A percentile compares a stretch with the other conserved stretches of the same genome.
Evolutionary conservation across 2,113 vertebrate species (phyloP).

Genomic region (Saiga tatarica): DNA sequence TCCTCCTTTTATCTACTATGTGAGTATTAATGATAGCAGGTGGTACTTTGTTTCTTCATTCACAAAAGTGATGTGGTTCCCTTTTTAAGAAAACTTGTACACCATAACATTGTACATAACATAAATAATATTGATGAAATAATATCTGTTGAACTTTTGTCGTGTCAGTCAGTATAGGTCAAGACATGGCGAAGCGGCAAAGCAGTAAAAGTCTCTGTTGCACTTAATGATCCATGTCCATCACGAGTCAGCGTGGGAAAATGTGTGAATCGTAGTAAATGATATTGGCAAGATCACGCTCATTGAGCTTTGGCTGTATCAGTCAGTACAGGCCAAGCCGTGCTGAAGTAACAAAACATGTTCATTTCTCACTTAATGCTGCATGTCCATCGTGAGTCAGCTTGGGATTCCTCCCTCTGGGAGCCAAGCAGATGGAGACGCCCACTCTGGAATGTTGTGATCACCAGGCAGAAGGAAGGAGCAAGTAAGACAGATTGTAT

Average conservation of each 20-base stretch:
- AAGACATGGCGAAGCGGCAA: background rate
- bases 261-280: background rate
- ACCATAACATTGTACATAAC: too few relatives aligned
- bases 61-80: background rate
- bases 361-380: background rate
- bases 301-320: background rate
- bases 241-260: background rate
- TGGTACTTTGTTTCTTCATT: background rate
- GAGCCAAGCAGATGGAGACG: background rate
- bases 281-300: background rate
- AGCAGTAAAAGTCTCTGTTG: background rate
- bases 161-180: background rate
- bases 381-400: rapidly evolving
- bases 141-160: background rate
- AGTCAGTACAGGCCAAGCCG: background rate
- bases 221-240: rapidly evolving
- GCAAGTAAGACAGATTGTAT: too few relatives aligned
- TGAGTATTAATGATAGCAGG: background rate
- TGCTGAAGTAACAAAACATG: background rate
- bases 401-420: background rate
- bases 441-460: background rate
- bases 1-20: background rate
- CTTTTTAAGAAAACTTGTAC: background rate
- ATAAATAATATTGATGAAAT: background rate
- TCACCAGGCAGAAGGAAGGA: background rate